A percentile compares a stretch with the other conserved stretches of the same genome.
phyloP scores from a whole-genome alignment of 1,140 invertebrate species.

The Caerostris darwini region DNA sequence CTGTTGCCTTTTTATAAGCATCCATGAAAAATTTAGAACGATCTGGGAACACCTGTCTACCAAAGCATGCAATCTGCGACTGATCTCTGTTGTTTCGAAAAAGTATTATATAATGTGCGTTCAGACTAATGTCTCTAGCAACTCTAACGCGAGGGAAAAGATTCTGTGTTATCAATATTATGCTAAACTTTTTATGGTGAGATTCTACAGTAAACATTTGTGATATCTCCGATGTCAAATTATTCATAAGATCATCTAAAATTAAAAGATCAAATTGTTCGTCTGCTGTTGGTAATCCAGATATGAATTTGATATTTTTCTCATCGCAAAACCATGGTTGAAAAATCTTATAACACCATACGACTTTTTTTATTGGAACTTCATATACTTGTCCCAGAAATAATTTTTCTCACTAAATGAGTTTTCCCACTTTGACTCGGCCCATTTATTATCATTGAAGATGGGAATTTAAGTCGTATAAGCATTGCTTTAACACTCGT shows the following conservation, averaged over 20 bases:
- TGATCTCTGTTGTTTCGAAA: neutral
- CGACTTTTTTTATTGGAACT: neutral
- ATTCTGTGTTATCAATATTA: neutral
- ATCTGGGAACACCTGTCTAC: neutral
- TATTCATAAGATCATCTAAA: neutral
- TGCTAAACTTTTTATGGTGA: slow-evolving; percentile 20
- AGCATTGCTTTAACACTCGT: too few relatives aligned
- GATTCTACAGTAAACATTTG: neutral
- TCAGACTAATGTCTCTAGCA: neutral
- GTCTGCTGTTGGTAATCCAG: slow-evolving; percentile 5
- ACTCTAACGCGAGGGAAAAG: neutral
- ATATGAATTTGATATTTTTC: neutral
- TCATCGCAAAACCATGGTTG: neutral
- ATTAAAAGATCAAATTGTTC: neutral
- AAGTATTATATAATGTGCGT: neutral
- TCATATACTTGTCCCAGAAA: neutral
- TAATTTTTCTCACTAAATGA: neutral
- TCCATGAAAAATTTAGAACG: slow-evolving; percentile 8
- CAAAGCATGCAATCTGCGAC: neutral
- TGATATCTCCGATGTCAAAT: neutral
- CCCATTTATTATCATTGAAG: neutral
- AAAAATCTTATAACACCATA: neutral
- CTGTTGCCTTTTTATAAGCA: slow-evolving; percentile 53
- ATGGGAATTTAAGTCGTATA: neutral
- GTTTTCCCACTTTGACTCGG: neutral